Evolutionary conservation across 2,113 vertebrate species (phyloP).

Genomic region (Nannobrachium achirus): DNA sequence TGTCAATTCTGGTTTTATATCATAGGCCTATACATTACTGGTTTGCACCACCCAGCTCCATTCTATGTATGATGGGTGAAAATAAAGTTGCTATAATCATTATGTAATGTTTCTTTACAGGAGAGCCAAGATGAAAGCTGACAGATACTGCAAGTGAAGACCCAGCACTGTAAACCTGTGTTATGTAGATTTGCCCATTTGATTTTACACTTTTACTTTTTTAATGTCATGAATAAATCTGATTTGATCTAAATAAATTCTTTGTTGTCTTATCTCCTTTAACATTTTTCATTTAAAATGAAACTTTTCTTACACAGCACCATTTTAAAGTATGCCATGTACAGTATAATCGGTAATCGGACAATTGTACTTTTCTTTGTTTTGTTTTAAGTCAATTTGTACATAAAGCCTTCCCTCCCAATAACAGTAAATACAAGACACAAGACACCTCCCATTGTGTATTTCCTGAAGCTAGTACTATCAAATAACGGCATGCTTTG

Average conservation of each 20-base stretch:
- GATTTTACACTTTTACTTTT: neutral
- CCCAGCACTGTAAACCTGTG: neutral
- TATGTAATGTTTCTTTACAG: slow-evolving; percentile 65
- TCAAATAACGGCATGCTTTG: too few species aligned
- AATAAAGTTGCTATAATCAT: too few species aligned
- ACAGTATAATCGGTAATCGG: too few species aligned
- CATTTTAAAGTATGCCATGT: neutral
- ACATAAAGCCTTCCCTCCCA: too few species aligned
- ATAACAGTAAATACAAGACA: too few species aligned
- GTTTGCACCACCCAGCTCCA: too few species aligned
- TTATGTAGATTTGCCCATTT: slow-evolving; percentile 20
- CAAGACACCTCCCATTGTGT: too few species aligned
- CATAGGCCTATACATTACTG: too few species aligned
- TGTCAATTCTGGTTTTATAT: too few species aligned
- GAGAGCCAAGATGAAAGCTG: slow-evolving; percentile 97
- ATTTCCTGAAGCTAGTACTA: too few species aligned
- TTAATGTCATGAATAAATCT: slow-evolving; percentile 60
- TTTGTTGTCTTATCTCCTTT: neutral
- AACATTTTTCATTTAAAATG: neutral
- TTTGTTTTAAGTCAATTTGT: neutral
- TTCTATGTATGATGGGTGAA: too few species aligned
- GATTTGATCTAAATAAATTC: neutral
- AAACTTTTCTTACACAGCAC: neutral
- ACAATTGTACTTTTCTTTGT: too few species aligned
- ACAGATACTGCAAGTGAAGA: slow-evolving; percentile 95